These are phyloP conservation scores for Amphipoea oculea DNA, from an alignment of 2,888 invertebrate genomes.

Conservation along the genomic window DNA sequence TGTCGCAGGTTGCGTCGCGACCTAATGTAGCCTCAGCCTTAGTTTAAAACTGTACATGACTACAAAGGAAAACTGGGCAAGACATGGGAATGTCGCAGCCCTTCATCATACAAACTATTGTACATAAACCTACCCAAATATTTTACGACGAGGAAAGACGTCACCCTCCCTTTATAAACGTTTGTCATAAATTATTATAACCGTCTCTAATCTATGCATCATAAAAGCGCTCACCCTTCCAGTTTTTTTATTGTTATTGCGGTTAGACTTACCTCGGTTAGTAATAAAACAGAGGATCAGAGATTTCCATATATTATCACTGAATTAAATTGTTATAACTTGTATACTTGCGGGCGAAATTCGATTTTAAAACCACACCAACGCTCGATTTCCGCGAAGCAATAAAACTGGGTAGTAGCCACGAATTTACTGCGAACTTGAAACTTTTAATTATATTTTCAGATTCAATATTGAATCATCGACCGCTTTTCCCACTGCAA, in stretches of 20 bases:
- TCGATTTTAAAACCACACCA: not conserved
- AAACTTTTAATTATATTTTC: not conserved
- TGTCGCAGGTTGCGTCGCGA: too few relatives aligned
- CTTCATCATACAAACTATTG: conserved; percentile 26
- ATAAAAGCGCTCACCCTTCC: conserved; percentile 19
- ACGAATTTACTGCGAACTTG: not conserved
- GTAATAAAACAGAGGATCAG: conserved; percentile 8
- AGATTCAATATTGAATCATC: not conserved
- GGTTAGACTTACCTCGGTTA: not conserved
- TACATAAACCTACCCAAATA: conserved; percentile 23
- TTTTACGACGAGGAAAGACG: conserved; percentile 25
- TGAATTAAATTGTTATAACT: conserved; percentile 19
- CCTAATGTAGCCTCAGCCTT: too few relatives aligned
- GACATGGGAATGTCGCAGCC: conserved; percentile 3
- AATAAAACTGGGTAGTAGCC: not conserved
- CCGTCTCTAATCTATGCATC: conserved; percentile 27
- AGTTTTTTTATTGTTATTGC: conserved; percentile 49
- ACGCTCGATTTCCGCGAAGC: not conserved
- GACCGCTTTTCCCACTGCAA: not conserved
- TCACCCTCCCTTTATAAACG: conserved; percentile 14
- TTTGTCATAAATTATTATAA: conserved; percentile 28
- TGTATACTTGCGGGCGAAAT: not conserved
- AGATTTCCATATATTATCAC: conserved; percentile 14
- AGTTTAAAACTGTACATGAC: not conserved
- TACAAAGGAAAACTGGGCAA: conserved; percentile 23